phyloP scores from a whole-genome alignment of 1,140 invertebrate genomes.

The Tyrophagus putrescentiae region DNA sequence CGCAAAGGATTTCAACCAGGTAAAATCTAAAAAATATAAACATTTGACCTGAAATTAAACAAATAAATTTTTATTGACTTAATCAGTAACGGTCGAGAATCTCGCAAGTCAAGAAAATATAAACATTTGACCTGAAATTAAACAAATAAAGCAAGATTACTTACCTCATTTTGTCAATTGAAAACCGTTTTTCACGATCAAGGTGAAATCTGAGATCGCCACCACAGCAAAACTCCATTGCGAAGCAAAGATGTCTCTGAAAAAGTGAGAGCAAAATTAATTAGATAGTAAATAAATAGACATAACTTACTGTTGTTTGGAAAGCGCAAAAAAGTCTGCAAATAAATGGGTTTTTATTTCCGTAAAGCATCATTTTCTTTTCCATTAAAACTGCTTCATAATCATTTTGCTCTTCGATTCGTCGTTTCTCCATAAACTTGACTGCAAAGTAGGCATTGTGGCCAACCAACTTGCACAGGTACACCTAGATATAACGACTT shows the following conservation, averaged over 20 bases:
- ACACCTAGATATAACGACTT: conserved; percentile 47
- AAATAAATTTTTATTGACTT: too few relatives aligned
- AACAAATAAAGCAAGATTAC: too few relatives aligned
- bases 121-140: too few relatives aligned
- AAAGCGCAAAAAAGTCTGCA: conserved; percentile 96
- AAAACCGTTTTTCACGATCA: conserved; percentile 40
- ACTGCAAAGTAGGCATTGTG: conserved; percentile 87
- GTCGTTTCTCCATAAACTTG: conserved; percentile 95
- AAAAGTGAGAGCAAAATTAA: background rate
- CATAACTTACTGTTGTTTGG: conserved; percentile 68
- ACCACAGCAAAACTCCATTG: conserved; percentile 98
- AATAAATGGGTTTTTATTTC: conserved; percentile 90
- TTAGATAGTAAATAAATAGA: conserved; percentile 27
- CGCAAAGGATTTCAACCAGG: conserved; percentile 86
- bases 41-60: too few relatives aligned
- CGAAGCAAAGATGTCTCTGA: conserved; percentile 89
- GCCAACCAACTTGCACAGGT: conserved; percentile 73
- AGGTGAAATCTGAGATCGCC: conserved; percentile 99
- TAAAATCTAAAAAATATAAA: conserved; percentile 63
- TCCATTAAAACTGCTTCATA: conserved; percentile 97
- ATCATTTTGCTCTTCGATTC: conserved; percentile 92
- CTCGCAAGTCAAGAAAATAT: too few relatives aligned
- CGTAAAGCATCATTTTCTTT: conserved; percentile 81
- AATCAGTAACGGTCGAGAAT: too few relatives aligned
- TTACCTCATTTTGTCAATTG: conserved; percentile 1